A percentile compares a stretch with the other conserved stretches of the same genome.
These are phyloP conservation scores for Saccopteryx bilineata DNA, from an alignment of 2,113 vertebrate species.

Conservation along the genomic window DNA sequence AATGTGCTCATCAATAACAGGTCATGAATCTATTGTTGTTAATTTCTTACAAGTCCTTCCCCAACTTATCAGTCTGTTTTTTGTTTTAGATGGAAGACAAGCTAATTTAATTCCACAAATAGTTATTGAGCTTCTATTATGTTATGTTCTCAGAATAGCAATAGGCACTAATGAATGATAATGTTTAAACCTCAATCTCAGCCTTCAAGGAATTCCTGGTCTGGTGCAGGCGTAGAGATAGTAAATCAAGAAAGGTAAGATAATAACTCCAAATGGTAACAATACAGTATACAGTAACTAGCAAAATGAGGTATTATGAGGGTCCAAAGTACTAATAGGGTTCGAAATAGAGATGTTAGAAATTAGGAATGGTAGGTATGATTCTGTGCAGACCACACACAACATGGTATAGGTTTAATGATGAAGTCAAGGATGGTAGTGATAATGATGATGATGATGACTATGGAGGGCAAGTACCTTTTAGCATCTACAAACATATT, in stretches of 20 bases:
- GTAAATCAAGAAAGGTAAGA: background rate
- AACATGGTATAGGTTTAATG: background rate
- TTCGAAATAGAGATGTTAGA: background rate
- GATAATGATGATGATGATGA: too few relatives aligned
- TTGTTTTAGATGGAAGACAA: background rate
- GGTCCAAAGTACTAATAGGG: background rate
- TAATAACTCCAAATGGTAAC: background rate
- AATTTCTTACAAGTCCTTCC: background rate
- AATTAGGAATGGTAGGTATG: background rate
- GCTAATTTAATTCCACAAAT: slow-evolving; percentile 27
- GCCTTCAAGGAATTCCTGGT: background rate
- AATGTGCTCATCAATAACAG: background rate
- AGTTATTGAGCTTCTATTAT: background rate
- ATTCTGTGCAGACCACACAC: background rate
- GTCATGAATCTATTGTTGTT: background rate
- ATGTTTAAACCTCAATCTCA: background rate
- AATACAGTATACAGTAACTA: background rate
- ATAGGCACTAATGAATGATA: background rate
- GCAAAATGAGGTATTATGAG: background rate
- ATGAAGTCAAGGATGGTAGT: background rate
- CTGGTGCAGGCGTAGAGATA: background rate
- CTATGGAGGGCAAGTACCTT: background rate
- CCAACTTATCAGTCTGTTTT: background rate
- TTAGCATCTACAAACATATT: background rate
- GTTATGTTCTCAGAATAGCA: background rate